These are phyloP conservation scores for Hyposmocoma kahamanoa DNA, from an alignment of 1,140 invertebrate species.

Conservation along the genomic window DNA sequence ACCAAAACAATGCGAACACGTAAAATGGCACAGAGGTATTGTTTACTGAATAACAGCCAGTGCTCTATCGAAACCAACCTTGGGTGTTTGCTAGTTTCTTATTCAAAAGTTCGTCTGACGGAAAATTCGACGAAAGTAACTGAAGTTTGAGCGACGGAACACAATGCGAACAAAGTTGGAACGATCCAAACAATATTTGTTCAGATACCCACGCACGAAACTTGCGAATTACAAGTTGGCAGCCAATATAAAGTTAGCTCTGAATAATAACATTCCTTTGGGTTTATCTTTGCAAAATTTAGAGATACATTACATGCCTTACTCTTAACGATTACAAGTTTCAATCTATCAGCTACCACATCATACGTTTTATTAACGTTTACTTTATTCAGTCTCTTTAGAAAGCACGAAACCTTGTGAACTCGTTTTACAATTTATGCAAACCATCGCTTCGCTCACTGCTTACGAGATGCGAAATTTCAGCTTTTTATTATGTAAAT, in stretches of 20 bases:
- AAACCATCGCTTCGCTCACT: slow-evolving; percentile 15
- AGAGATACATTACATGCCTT: not conserved
- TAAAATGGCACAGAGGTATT: slow-evolving; percentile 30
- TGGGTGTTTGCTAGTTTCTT: slow-evolving; percentile 40
- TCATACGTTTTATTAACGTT: not conserved
- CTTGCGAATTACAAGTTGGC: slow-evolving; percentile 18
- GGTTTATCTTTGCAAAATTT: not conserved
- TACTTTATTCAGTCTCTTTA: slow-evolving; percentile 14
- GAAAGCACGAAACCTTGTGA: slow-evolving; percentile 12
- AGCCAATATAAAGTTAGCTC: slow-evolving; percentile 46
- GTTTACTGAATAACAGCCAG: slow-evolving; percentile 21
- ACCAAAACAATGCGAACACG: not conserved
- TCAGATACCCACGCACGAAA: slow-evolving; percentile 29
- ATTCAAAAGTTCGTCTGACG: slow-evolving; percentile 38
- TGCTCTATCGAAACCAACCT: slow-evolving; percentile 27
- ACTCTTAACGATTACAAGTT: not conserved
- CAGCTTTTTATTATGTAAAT: slow-evolving; percentile 39
- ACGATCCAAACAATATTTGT: slow-evolving; percentile 48
- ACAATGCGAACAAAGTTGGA: slow-evolving; percentile 40
- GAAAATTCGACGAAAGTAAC: slow-evolving; percentile 42
- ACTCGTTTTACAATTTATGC: slow-evolving; percentile 18
- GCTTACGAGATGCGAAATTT: slow-evolving; percentile 19
- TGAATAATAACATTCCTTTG: slow-evolving; percentile 10
- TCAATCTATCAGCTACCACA: not conserved
- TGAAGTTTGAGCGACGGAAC: slow-evolving; percentile 41